Evolutionary conservation across 2,113 vertebrate species (phyloP), one percentile per base, ranked within the genome.

Genomic region (Protobothrops mucrosquamatus): DNA sequence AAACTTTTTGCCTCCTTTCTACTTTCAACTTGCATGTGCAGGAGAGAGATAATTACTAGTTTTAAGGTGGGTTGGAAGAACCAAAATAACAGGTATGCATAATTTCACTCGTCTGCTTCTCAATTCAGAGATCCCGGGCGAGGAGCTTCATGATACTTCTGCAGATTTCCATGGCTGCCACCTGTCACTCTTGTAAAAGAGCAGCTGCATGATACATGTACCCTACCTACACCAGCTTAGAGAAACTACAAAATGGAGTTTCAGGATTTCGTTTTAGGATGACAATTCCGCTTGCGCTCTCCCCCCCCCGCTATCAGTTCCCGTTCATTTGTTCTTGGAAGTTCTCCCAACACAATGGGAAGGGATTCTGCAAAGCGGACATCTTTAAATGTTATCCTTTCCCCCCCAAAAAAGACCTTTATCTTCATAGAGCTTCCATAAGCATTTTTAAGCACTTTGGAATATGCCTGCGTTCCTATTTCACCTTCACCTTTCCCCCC

Each of bases 1-100:
- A 48, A 86, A 87, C 81, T 69, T 69, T 74, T 34, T 48, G 89
- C 54, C 85, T 56, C 52, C 24, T 43, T 91, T 93, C 91, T 93
- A 92, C 56, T 89, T 94, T 89, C 23, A 39, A 15, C 24, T 87
- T 52, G 88, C 88, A 87, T 57, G 91, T 92, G 93, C 88, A 92
- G 59, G 56, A 92, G 87, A 87, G 52, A 74, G 88, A 43, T 94
- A 92, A 94, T 90, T 59, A 92, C 81, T 92, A 87, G 91, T 92
- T 90, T 94, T 92, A 94, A 92, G 52, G 61, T 46, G 61, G 85
- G 85, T 56, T 18, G 57, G 48, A 51, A 52, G 39, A 5, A 14
- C 57, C 51, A 87, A 55, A 59, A 57, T 51, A 92, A 87, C 26
- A 85, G 88, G 46, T 87, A 26, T 69, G 23, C 56, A 59, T 87